These are phyloP conservation scores for Equus przewalskii DNA, from an alignment of 2,113 vertebrate genomes.

Conservation along the genomic window DNA sequence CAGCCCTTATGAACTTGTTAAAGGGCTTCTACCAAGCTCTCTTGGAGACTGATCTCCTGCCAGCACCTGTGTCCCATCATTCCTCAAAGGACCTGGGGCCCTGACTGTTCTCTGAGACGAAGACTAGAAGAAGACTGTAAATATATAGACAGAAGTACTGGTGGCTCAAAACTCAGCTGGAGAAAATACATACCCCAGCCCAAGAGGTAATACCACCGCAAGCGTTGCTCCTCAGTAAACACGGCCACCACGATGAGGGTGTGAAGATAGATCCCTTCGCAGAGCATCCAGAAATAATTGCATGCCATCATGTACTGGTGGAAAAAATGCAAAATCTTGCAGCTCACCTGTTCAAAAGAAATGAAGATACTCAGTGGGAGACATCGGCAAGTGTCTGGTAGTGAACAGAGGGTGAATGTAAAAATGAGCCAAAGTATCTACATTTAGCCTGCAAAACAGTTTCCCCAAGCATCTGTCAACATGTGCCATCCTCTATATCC, in stretches of 20 bases:
- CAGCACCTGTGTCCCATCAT: neutral
- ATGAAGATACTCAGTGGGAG: constrained; percentile 42
- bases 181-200: constrained; percentile 96
- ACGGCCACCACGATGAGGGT: constrained; percentile 97
- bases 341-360: constrained; percentile 91
- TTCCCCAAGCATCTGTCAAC: neutral
- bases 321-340: constrained; percentile 97
- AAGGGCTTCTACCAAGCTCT: neutral
- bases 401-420: neutral
- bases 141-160: neutral
- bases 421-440: neutral
- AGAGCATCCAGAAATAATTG: constrained; percentile 99
- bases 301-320: constrained; percentile 98
- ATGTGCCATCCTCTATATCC: neutral
- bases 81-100: neutral
- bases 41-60: neutral
- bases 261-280: constrained; percentile 98
- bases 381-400: neutral
- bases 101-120: neutral
- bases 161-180: neutral
- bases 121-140: neutral
- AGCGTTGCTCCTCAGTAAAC: constrained; percentile 94
- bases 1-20: neutral
- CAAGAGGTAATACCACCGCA: constrained; percentile 98
- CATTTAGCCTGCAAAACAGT: neutral